These are phyloP conservation scores for Galaxias olidus DNA, from an alignment of 2,797 vertebrate species.

Conservation along the genomic window DNA sequence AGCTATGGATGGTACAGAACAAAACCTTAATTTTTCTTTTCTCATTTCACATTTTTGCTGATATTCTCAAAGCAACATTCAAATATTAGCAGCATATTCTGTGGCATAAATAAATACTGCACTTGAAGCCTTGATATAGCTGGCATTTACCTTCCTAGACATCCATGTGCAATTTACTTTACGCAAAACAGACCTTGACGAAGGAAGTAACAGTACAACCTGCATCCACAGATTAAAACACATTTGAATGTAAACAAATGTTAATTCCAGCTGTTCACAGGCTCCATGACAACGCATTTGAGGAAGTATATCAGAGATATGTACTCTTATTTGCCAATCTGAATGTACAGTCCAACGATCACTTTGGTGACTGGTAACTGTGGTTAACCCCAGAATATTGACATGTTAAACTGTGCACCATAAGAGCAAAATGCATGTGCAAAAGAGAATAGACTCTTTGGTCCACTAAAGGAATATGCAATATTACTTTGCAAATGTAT, in stretches of 20 bases:
- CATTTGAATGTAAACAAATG: background rate
- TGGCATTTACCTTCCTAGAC: constrained; percentile 4
- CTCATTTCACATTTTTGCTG: background rate
- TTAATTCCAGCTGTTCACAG: background rate
- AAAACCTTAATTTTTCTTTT: background rate
- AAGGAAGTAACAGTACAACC: constrained; percentile 10
- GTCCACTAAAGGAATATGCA: background rate
- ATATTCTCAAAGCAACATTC: background rate
- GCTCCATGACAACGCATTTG: constrained; percentile 4
- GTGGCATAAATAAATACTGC: constrained; percentile 17
- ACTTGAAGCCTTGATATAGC: background rate
- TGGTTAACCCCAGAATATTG: constrained; percentile 22
- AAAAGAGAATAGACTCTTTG: constrained; percentile 19
- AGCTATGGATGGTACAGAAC: constrained; percentile 15
- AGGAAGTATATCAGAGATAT: background rate
- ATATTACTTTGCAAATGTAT: constrained; percentile 22
- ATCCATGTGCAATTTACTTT: constrained; percentile 8
- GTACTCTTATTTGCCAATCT: no score
- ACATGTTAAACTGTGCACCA: constrained; percentile 29
- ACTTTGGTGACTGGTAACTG: constrained; percentile 11
- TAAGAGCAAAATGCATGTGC: constrained; percentile 36
- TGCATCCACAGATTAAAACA: background rate
- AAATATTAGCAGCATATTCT: constrained; percentile 13
- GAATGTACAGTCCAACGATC: constrained; percentile 14
- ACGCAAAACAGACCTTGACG: constrained; percentile 6